Conservation (phyloP, 2,797 vertebrate species). For the Hipposideros larvatus region DNA sequence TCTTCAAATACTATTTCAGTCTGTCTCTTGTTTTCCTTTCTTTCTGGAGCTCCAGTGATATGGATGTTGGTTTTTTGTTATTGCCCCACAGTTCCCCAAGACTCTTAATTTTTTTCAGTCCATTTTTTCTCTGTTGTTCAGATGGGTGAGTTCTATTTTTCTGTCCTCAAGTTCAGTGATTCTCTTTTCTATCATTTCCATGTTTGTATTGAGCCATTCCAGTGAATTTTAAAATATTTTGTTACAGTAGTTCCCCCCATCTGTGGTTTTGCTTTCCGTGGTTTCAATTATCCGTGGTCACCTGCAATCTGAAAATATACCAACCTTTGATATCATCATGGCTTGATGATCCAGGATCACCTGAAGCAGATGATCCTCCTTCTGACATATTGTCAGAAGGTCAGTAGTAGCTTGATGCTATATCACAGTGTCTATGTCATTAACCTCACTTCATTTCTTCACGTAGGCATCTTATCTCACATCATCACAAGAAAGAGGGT, state of each 20-base stretch:
- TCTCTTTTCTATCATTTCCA: not conserved
- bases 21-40: not conserved
- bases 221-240: slow-evolving; percentile 5
- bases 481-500: not conserved
- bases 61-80: not conserved
- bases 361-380: not conserved
- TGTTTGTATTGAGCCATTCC: not conserved
- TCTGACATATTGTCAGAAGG: not conserved
- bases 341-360: not conserved
- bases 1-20: not conserved
- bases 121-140: not conserved
- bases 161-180: not conserved
- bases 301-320: not conserved
- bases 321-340: not conserved
- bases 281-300: not conserved
- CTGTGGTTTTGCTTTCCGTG: not conserved
- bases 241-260: not conserved
- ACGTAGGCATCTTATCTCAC: not conserved
- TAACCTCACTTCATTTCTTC: not conserved
- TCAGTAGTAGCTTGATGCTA: not conserved
- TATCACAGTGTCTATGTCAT: not conserved
- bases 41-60: not conserved
- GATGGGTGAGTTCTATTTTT: not conserved
- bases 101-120: not conserved
- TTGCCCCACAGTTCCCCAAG: not conserved